Base-by-base conservation (phyloP, 35 echinoderm and acorn worm species). In the Heliocidaris tuberculata region DNA sequence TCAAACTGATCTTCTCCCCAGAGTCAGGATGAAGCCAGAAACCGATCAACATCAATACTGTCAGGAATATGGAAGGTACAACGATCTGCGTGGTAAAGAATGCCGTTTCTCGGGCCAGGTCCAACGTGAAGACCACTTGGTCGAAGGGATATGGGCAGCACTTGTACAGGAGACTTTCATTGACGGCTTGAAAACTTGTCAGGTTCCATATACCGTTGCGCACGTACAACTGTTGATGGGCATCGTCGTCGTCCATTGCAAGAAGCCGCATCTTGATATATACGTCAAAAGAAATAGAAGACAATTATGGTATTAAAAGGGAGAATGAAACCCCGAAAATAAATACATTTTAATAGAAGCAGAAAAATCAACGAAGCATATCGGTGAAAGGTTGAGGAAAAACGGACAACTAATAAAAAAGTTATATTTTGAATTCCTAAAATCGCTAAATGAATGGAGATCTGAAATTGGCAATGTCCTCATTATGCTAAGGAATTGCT, bases 1-100 rank as follows among this genome's bases (percentile, higher is more conserved):
- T 48, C 31, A 89, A 17, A 21, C 47, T 32, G 7, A 89, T 32
- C 47, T 89, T 89, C 47, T 89, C 31, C 16, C 87, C 31, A n/a
- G 87, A 47, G 31, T 42, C 31, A 42, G 87, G 87, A 89, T 89
- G 87, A 11, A 89, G 87, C 87, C 87, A 89, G 87, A 89, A 89
- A 32, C 31, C 10, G 31, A 48, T 17, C 87, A 89, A 48, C 47
- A 48, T 89, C 12, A 89, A 30, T 2, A 89, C 2, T 3, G 30
- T 89, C 31, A 89, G 29, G 31, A 89, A 48, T 4, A 89, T n/a
- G 32, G 87, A 32, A 32, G 87, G 87, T 42, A 48, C 3, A 4
- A 48, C 47, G 87, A 89, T 89, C 87, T 32, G 12, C 47, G 24
- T 32, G 87, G 87, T 89, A 30, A 17, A 89, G 87, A 89, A 89